These are phyloP conservation scores for Saguinus imperator DNA, from an alignment of 2,113 vertebrate species.

Conservation along the genomic window DNA sequence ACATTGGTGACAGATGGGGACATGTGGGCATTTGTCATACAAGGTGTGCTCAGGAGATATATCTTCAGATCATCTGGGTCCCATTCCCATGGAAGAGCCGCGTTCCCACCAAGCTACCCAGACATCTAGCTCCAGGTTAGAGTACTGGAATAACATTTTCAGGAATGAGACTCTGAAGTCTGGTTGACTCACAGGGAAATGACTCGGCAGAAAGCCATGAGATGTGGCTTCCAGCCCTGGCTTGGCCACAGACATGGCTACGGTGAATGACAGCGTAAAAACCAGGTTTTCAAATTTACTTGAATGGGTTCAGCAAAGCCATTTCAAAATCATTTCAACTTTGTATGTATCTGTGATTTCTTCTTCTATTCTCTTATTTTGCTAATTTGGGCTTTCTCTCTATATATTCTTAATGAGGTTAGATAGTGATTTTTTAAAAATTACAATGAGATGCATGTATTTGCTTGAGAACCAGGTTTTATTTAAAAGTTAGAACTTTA, in stretches of 20 bases:
- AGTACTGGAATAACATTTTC: neutral
- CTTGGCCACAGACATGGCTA: neutral
- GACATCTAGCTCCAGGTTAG: neutral
- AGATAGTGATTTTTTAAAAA: neutral
- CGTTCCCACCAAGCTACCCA: neutral
- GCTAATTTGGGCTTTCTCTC: neutral
- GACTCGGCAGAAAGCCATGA: slow-evolving; percentile 21
- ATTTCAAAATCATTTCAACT: neutral
- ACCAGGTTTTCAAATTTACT: neutral
- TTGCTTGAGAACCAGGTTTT: slow-evolving; percentile 10
- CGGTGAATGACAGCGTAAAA: neutral
- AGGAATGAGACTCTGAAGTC: neutral
- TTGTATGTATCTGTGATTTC: neutral
- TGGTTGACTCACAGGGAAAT: slow-evolving; percentile 32
- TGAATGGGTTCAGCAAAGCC: neutral
- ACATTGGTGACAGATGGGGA: neutral
- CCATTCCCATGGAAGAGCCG: neutral
- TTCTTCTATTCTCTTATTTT: neutral
- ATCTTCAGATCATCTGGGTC: neutral
- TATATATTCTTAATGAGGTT: neutral
- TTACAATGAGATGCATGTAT: neutral
- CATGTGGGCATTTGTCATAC: neutral
- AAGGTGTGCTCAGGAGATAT: neutral
- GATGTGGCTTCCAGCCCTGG: neutral
- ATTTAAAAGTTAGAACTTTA: neutral